Conservation (phyloP, 2,797 vertebrate species). For the Sciurus carolinensis region DNA sequence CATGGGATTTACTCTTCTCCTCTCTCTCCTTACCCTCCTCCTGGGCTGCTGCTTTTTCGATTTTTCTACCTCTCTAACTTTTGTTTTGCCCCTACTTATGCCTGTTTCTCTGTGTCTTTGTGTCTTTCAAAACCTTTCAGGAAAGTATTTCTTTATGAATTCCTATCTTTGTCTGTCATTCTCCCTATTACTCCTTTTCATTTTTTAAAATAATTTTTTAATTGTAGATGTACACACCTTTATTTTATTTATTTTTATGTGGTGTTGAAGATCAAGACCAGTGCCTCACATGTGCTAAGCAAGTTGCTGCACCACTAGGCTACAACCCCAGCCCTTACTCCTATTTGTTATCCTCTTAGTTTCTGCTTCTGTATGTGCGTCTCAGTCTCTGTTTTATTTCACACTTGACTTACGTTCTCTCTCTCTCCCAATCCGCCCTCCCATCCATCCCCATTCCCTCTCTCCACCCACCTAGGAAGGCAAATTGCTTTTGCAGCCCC, state of each 20-base stretch:
- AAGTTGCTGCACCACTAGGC: too few species aligned
- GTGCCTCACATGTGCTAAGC: too few species aligned
- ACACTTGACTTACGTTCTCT: not conserved
- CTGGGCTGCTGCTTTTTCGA: not conserved
- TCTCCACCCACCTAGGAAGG: conserved; percentile 11
- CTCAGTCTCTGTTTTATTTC: not conserved
- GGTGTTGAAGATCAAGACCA: too few species aligned
- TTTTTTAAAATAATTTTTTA: not conserved
- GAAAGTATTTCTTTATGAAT: not conserved
- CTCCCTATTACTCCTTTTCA: not conserved
- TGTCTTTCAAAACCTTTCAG: not conserved
- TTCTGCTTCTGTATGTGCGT: not conserved
- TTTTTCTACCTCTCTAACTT: not conserved
- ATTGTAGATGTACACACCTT: too few species aligned
- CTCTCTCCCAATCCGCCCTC: not conserved
- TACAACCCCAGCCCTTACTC: too few species aligned
- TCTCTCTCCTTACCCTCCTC: not conserved
- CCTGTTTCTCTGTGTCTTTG: not conserved
- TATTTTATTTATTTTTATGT: too few species aligned
- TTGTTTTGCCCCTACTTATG: not conserved
- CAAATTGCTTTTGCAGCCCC: conserved; percentile 8
- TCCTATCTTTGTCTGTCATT: not conserved
- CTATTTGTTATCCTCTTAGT: not conserved
- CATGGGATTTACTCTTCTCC: not conserved
- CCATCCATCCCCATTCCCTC: not conserved